phyloP scores from a whole-genome alignment of 2,113 vertebrate genomes.

The Hassar affinis region DNA sequence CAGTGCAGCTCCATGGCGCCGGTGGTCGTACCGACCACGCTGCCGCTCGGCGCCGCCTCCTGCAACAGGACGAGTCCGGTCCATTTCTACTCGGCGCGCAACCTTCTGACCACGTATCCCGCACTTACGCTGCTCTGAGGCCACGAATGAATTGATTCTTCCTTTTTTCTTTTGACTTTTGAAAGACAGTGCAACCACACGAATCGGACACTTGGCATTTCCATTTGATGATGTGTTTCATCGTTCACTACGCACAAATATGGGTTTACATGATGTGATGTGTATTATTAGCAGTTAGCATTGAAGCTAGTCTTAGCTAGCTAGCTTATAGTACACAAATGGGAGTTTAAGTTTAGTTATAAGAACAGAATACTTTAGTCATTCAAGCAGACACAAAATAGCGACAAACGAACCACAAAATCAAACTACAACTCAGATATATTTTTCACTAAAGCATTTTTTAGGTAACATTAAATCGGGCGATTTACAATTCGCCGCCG shows the following conservation, averaged over 20 bases:
- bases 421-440: too few species aligned
- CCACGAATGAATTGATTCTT: too few species aligned
- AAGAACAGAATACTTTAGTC: background rate
- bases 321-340: background rate
- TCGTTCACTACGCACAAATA: background rate
- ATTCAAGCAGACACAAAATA: background rate
- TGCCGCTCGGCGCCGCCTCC: background rate
- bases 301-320: background rate
- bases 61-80: constrained; percentile 18
- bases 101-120: constrained; percentile 11
- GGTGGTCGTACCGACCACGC: background rate
- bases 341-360: background rate
- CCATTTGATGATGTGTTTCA: background rate
- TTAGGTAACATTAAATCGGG: background rate
- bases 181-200: too few species aligned
- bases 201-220: background rate
- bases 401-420: too few species aligned
- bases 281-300: constrained; percentile 6
- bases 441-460: background rate
- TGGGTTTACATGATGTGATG: background rate
- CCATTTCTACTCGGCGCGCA: constrained; percentile 25
- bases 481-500: too few species aligned
- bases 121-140: constrained; percentile 35
- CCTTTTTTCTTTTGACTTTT: too few species aligned
- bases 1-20: background rate